Conservation (phyloP, 2,797 vertebrate species). For the Microhierax caerulescens region DNA sequence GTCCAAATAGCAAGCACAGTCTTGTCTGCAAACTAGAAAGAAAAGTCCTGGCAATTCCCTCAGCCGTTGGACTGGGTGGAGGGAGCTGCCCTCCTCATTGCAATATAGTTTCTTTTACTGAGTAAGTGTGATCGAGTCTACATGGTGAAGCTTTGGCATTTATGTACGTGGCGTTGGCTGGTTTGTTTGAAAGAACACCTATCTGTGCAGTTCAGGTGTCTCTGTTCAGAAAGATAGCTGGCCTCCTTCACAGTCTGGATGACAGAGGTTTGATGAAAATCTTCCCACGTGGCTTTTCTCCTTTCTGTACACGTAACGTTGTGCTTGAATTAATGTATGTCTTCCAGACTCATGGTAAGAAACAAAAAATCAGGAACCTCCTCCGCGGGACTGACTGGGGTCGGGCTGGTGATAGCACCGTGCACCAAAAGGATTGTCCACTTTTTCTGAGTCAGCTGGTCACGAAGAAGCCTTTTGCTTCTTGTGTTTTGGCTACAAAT, state of each 20-base stretch:
- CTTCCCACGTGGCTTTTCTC: not conserved
- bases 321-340: not conserved
- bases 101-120: not conserved
- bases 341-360: not conserved
- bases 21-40: not conserved
- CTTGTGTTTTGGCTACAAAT: not conserved
- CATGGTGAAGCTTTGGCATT: not conserved
- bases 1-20: not conserved
- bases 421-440: not conserved
- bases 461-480: not conserved
- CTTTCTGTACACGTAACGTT: not conserved
- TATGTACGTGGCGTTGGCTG: not conserved
- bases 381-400: fast-evolving
- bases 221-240: not conserved
- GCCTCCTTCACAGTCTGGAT: not conserved
- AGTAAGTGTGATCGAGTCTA: not conserved
- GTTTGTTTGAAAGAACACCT: not conserved
- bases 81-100: not conserved
- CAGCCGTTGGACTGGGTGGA: not conserved
- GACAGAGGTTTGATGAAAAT: not conserved
- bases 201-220: not conserved
- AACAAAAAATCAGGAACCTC: not conserved
- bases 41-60: not conserved
- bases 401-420: not conserved
- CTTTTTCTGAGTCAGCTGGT: not conserved